These are phyloP conservation scores for Alsophila aescularia DNA, from an alignment of 2,888 invertebrate species.

Conservation along the genomic window DNA sequence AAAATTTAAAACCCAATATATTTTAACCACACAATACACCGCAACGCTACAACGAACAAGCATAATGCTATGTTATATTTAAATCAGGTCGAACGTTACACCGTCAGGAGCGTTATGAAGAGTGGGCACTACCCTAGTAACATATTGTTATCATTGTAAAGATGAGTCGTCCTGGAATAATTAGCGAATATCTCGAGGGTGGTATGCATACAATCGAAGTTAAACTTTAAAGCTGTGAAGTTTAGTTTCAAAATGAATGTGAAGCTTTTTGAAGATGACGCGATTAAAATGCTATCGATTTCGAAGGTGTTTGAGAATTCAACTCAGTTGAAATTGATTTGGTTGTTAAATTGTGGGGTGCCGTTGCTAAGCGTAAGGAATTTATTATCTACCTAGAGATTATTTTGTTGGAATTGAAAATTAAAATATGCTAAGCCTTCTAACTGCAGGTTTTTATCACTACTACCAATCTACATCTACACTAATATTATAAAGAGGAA, in stretches of 20 bases:
- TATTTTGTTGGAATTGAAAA: no score
- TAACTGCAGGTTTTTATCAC: no score
- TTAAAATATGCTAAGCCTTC: no score
- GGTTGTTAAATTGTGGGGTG: constrained; percentile 29
- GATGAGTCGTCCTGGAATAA: constrained; percentile 62
- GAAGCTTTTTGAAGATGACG: constrained; percentile 9
- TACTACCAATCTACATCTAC: no score
- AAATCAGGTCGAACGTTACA: constrained; percentile 3
- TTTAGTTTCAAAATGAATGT: constrained; percentile 3
- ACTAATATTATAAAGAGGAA: no score
- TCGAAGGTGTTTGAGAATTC: constrained; percentile 34
- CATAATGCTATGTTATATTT: not conserved
- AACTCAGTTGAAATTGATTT: constrained; percentile 34
- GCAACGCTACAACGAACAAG: constrained; percentile 1
- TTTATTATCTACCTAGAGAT: not conserved
- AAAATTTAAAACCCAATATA: not conserved
- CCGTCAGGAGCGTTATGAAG: constrained; percentile 12
- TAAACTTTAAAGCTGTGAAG: not conserved
- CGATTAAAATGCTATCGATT: constrained; percentile 44
- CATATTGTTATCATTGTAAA: constrained; percentile 51
- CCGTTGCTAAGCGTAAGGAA: not conserved
- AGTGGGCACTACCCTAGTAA: constrained; percentile 41
- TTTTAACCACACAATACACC: constrained; percentile 5
- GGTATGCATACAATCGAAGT: constrained; percentile 5
- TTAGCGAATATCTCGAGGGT: constrained; percentile 52